These are phyloP conservation scores for Clistopyga incitator DNA, from an alignment of 2,888 invertebrate species.

Conservation along the genomic window DNA sequence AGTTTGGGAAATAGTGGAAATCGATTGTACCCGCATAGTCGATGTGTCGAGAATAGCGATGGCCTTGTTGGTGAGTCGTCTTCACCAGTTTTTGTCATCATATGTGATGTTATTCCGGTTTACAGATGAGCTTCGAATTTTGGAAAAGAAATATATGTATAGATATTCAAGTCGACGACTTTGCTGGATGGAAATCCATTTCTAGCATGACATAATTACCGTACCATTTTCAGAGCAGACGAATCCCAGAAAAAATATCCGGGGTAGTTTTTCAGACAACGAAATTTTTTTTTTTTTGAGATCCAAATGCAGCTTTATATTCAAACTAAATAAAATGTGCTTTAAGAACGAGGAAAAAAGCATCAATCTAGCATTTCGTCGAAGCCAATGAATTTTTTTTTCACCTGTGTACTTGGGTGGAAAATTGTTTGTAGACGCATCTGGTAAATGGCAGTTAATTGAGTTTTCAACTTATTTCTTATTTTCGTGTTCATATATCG, in stretches of 20 bases:
- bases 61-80: slow-evolving; percentile 60
- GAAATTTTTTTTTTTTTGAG: no score
- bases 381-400: no score
- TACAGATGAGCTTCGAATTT: not conserved
- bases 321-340: no score
- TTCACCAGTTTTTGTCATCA: not conserved
- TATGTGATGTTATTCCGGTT: not conserved
- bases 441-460: slow-evolving; percentile 40
- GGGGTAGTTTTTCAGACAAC: no score
- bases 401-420: not conserved
- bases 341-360: no score
- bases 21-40: slow-evolving; percentile 76
- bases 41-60: slow-evolving; percentile 66
- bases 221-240: no score
- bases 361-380: no score
- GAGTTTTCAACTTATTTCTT: slow-evolving; percentile 52
- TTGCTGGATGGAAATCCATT: no score
- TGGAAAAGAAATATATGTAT: not conserved
- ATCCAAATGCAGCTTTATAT: no score
- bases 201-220: no score
- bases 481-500: slow-evolving; percentile 35
- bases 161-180: not conserved
- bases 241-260: no score
- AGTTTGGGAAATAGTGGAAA: slow-evolving; percentile 88
- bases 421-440: slow-evolving; percentile 1